Evolutionary conservation across 2,888 invertebrate genomes (phyloP).

Genomic region (Branchellion lobata): DNA sequence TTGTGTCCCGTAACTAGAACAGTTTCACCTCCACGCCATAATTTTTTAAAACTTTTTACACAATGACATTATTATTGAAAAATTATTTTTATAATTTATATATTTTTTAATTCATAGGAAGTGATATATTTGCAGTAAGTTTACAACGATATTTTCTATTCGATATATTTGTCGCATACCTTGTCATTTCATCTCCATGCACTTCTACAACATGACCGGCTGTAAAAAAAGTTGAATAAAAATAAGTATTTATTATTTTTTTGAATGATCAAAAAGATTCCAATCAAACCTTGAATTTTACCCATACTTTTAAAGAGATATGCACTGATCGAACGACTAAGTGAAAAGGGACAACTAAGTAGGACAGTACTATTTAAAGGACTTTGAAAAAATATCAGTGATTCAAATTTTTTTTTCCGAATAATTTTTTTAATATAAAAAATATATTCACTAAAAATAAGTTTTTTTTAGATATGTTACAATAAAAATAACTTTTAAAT

Average conservation of each 20-base stretch:
- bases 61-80: neutral
- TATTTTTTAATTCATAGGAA: no score
- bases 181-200: constrained; percentile 66
- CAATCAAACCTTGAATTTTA: constrained; percentile 51
- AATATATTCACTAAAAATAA: neutral
- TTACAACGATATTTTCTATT: neutral
- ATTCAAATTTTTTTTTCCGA: neutral
- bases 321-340: neutral
- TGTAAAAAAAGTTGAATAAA: constrained; percentile 52
- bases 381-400: neutral
- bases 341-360: neutral
- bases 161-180: constrained; percentile 57
- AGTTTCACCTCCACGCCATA: no score
- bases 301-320: constrained; percentile 47
- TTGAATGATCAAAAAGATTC: neutral
- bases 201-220: constrained; percentile 64
- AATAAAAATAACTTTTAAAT: no score
- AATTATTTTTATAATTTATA: constrained; percentile 9
- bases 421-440: neutral
- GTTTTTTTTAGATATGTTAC: no score
- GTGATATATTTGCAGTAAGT: no score
- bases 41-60: no score
- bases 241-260: neutral
- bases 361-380: neutral
- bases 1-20: no score